Base-by-base conservation (phyloP, 2,797 vertebrate species). In the Semaprochilodus insignis region DNA sequence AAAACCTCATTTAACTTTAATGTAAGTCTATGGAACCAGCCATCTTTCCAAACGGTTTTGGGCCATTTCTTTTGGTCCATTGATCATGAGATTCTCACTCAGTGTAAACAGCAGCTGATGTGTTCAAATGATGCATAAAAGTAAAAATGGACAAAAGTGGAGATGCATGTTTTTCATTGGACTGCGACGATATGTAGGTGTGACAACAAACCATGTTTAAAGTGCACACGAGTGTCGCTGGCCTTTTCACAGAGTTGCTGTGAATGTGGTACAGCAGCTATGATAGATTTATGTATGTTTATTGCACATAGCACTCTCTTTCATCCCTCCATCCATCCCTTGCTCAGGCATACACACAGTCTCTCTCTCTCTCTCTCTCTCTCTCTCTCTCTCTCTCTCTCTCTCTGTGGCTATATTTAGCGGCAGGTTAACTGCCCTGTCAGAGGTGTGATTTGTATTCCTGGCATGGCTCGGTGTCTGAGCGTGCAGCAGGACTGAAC, bases 401-500 rank as follows among this genome's bases (percentile, higher is more conserved):
- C 84, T 77, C 86, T 89, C 89, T 86, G 91, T 90, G 86, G 90
- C 94, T 94, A 94, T 94, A 94, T 94, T 93, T 93, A 94, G 94
- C 90, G 82, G 82, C 92, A 94, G 94, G 94, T 94, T 94, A 94
- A 94, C 92, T 91, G 92, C 92, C 90, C 92, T 94, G 93, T 94
- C 93, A 94, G 91, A 93, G 93, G 92, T 94, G 92, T 93, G 92
- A 94, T 94, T 94, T 93, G 93, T 94, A 94, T 94, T 93, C 93
- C 90, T 91, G 87, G 91, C 93, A 92, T 93, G 93, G 87, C 25
- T 88, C 89, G 88, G 90, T 89, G 92, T 93, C 78, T 89, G 91
- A 91, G 91, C 89, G 89, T 85, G 83, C 90, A 87, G 91, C 89
- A 87, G 91, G 92, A 93, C 91, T 77, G 93, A 94, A 94, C 93